These are phyloP conservation scores for Agriotes lineatus DNA, from an alignment of 2,888 invertebrate genomes.

Conservation along the genomic window DNA sequence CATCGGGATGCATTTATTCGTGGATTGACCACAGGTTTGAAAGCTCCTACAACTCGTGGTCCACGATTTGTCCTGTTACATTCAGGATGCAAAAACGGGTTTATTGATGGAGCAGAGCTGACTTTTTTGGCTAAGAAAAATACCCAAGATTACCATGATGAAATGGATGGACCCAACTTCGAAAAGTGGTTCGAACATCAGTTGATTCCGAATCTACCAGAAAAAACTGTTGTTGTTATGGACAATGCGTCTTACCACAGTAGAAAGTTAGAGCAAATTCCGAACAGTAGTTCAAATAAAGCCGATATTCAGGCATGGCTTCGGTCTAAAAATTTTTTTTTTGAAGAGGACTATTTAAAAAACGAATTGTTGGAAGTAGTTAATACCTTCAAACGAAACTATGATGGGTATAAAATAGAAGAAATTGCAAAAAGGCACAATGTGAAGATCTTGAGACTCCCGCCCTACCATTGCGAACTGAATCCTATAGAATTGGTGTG, in stretches of 20 bases:
- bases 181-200: neutral
- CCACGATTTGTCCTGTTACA: neutral
- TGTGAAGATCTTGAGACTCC: no score
- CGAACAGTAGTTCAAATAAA: neutral
- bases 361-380: neutral
- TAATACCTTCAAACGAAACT: neutral
- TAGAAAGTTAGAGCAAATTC: neutral
- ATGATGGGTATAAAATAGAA: neutral
- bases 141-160: neutral
- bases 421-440: no score
- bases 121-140: neutral
- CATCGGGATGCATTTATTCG: no score
- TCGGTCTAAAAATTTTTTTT: neutral
- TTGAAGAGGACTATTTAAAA: neutral
- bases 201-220: neutral
- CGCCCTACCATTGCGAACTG: no score
- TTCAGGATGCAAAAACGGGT: neutral
- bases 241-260: conserved; percentile 6
- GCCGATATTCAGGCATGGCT: neutral
- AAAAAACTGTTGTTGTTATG: conserved; percentile 11
- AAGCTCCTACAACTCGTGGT: neutral
- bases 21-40: neutral
- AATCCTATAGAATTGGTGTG: no score
- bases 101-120: neutral
- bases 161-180: neutral